Conservation (phyloP, 2,888 invertebrate genomes). For the Teinopalpus imperialis region DNA sequence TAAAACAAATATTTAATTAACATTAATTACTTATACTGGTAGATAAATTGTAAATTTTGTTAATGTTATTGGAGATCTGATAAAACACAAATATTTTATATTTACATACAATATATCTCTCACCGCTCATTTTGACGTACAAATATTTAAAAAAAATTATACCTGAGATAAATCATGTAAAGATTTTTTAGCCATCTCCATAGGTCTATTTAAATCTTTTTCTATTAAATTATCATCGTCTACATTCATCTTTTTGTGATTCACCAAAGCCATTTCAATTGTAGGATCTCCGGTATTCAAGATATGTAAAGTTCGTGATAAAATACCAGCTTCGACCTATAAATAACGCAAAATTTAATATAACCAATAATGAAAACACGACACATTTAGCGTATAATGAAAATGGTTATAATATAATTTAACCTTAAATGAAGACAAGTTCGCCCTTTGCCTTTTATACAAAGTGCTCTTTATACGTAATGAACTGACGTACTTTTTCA, state of each 20-base stretch:
- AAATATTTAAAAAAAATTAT: too few relatives aligned
- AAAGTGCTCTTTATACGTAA: constrained; percentile 89
- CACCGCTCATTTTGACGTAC: too few relatives aligned
- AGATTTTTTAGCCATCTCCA: constrained; percentile 66
- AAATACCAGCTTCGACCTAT: constrained; percentile 87
- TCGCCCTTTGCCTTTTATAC: constrained; percentile 90
- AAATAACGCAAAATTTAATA: too few relatives aligned
- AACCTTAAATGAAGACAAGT: constrained; percentile 86
- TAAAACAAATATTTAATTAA: too few relatives aligned
- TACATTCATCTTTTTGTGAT: constrained; percentile 73
- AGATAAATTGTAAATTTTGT: too few relatives aligned
- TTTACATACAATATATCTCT: too few relatives aligned
- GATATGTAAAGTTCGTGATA: constrained; percentile 89
- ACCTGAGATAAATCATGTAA: constrained; percentile 76
- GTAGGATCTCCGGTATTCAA: constrained; percentile 83
- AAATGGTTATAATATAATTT: too few relatives aligned
- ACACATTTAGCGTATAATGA: too few relatives aligned
- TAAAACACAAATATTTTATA: too few relatives aligned
- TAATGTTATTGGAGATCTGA: too few relatives aligned
- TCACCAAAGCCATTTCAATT: constrained; percentile 72
- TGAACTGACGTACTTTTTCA: constrained; percentile 92
- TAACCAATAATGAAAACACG: background rate
- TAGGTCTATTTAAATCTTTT: constrained; percentile 54
- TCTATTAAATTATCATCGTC: constrained; percentile 83
- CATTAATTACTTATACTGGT: too few relatives aligned